These are phyloP conservation scores for Cremastobaeus sp. DNA, from an alignment of 2,888 invertebrate species.

Conservation along the genomic window DNA sequence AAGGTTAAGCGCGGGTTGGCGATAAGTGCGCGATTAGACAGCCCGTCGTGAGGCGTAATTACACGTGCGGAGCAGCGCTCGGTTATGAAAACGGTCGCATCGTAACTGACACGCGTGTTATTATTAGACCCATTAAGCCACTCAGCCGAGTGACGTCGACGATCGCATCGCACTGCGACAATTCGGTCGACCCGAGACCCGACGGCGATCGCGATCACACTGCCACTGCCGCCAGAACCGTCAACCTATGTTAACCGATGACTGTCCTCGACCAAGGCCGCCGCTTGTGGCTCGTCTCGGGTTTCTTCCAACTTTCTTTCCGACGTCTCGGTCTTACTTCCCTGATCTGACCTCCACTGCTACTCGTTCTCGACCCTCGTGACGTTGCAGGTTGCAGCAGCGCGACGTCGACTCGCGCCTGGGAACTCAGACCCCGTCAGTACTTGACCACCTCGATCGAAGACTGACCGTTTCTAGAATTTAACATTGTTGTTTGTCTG, in stretches of 20 bases:
- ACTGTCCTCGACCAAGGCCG: conserved; percentile 25
- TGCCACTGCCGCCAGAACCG: conserved; percentile 14
- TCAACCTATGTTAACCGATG: too few species aligned
- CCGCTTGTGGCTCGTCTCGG: background rate
- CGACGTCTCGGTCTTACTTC: too few species aligned
- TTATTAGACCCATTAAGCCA: conserved; percentile 64
- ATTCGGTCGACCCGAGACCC: conserved; percentile 15
- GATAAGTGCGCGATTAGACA: background rate
- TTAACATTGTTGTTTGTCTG: conserved; percentile 1
- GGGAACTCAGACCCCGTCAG: background rate
- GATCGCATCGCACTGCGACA: conserved; percentile 14
- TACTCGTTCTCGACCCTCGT: background rate
- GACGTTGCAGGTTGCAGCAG: background rate
- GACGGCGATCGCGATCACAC: conserved; percentile 34
- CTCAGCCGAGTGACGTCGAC: conserved; percentile 44
- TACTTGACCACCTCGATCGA: background rate
- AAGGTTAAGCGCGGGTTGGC: conserved; percentile 6
- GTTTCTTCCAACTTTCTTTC: background rate
- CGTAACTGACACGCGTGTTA: conserved; percentile 57
- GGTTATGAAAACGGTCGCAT: conserved; percentile 55
- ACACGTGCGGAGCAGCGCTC: conserved; percentile 62
- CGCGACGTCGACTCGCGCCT: background rate
- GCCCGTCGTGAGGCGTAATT: conserved; percentile 26
- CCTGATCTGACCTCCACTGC: background rate
- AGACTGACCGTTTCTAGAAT: background rate